phyloP scores from a whole-genome alignment of 2,888 invertebrate genomes.

The Cephus spinipes region DNA sequence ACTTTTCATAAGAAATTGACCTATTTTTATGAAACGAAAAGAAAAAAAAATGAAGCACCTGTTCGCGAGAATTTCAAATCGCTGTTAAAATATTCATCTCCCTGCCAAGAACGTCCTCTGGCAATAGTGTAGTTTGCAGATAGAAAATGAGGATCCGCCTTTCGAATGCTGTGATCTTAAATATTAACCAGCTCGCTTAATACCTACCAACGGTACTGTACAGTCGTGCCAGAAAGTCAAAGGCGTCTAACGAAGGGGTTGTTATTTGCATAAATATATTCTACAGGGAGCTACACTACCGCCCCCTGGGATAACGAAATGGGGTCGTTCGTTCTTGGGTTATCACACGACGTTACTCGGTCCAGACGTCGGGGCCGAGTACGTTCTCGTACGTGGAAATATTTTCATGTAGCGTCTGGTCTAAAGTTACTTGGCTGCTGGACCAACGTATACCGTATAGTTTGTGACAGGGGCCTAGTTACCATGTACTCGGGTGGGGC shows the following conservation, averaged over 20 bases:
- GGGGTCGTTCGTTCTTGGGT: slow-evolving; percentile 16
- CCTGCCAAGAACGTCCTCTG: no score
- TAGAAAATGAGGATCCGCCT: background rate
- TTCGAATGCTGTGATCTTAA: slow-evolving; percentile 33
- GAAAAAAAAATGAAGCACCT: no score
- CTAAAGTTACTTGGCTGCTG: background rate
- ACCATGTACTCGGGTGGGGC: background rate
- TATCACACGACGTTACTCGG: slow-evolving; percentile 1
- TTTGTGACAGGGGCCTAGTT: background rate
- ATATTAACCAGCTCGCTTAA: slow-evolving; percentile 47
- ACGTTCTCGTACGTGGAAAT: background rate
- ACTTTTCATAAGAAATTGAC: background rate
- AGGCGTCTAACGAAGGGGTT: slow-evolving; percentile 17
- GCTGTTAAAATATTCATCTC: no score
- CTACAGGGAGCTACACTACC: slow-evolving; percentile 22
- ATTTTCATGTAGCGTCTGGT: background rate
- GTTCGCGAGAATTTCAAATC: no score
- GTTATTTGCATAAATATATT: slow-evolving; percentile 38
- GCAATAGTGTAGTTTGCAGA: background rate
- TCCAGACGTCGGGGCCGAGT: background rate
- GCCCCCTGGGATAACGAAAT: slow-evolving; percentile 7
- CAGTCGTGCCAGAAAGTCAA: background rate
- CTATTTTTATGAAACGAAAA: background rate
- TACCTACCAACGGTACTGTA: slow-evolving; percentile 42
- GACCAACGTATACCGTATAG: background rate